Conservation (phyloP, 2,797 vertebrate genomes). For the Ctenosaura bakeri region DNA sequence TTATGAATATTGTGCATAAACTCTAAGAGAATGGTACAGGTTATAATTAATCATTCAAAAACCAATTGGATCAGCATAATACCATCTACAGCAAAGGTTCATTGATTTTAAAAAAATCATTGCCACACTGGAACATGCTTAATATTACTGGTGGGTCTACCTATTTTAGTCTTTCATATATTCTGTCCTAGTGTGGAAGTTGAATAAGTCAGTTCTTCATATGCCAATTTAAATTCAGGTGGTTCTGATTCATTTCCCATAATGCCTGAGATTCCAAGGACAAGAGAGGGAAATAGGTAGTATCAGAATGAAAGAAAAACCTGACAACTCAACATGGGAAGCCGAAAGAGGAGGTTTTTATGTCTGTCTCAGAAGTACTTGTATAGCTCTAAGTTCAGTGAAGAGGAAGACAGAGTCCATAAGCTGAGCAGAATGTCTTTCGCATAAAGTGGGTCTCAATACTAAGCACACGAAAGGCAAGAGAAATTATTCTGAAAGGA, state of each 20-base stretch:
- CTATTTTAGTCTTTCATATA: neutral
- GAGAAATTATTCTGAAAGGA: slow-evolving; percentile 67
- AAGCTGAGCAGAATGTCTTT: slow-evolving; percentile 59
- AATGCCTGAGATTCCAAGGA: neutral
- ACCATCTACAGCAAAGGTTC: neutral
- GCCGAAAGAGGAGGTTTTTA: slow-evolving; percentile 43
- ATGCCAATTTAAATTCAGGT: neutral
- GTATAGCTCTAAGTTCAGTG: slow-evolving; percentile 57
- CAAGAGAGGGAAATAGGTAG: neutral
- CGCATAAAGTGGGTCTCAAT: slow-evolving; percentile 53
- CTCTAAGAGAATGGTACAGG: neutral
- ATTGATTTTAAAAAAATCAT: neutral
- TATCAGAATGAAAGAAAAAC: slow-evolving; percentile 8
- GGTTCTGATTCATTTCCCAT: neutral
- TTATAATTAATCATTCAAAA: neutral
- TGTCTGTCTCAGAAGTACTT: slow-evolving; percentile 70
- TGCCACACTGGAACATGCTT: neutral
- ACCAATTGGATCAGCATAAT: no score
- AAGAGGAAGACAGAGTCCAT: slow-evolving; percentile 56
- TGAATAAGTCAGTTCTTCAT: neutral
- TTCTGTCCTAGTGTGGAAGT: neutral
- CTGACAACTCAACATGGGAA: slow-evolving; percentile 60
- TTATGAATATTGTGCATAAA: neutral
- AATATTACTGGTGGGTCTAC: neutral
- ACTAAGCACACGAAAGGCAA: slow-evolving; percentile 61